Conservation (phyloP, 2,797 vertebrate genomes). For the Sebastes nivosus region DNA sequence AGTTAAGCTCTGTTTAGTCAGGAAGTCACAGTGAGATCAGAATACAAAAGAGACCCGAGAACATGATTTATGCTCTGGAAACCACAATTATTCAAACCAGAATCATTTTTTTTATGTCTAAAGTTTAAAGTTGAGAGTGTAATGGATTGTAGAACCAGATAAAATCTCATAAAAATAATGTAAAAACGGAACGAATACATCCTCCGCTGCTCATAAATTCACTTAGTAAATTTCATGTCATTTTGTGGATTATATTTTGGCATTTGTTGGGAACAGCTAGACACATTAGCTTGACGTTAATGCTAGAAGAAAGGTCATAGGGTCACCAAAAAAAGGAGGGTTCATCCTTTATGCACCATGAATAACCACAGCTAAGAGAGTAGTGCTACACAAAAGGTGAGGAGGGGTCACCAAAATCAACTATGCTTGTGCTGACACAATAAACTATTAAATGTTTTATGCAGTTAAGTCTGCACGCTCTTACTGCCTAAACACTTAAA, state of each 20-base stretch:
- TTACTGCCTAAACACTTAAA: conserved; percentile 5
- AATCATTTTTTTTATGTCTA: background rate
- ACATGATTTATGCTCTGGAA: background rate
- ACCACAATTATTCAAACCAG: background rate
- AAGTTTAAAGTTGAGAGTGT: background rate
- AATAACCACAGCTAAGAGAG: background rate
- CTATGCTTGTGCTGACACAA: conserved; percentile 23
- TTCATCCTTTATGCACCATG: background rate
- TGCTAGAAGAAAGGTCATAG: background rate
- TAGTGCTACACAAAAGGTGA: background rate
- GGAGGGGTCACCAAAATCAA: background rate
- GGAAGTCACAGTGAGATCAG: background rate
- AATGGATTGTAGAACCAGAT: background rate
- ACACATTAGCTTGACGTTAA: background rate
- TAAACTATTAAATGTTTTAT: conserved; percentile 25
- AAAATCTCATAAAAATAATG: background rate
- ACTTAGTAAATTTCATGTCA: background rate
- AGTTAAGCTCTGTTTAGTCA: background rate
- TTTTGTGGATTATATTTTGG: background rate
- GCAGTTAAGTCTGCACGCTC: conserved; percentile 2
- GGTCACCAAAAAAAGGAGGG: background rate
- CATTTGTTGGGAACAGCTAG: background rate
- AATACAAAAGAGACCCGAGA: background rate
- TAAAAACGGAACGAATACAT: background rate
- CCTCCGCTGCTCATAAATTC: background rate